phyloP scores from a whole-genome alignment of 2,113 vertebrate species.

The Xyliphius kryptos region DNA sequence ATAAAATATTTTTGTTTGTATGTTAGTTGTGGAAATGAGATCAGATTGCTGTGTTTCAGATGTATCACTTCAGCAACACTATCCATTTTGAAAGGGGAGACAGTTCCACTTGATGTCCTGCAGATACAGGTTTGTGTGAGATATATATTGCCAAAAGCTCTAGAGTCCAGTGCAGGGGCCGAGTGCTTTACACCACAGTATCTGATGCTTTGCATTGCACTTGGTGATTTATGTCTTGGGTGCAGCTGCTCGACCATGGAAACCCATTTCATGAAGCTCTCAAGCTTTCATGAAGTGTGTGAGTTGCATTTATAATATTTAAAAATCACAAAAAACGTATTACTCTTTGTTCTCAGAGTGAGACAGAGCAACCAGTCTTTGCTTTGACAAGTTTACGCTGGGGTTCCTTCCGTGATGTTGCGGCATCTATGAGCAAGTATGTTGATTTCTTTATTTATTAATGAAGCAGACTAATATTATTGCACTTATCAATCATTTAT shows the following conservation, averaged over 20 bases:
- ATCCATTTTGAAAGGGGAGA: constrained; percentile 89
- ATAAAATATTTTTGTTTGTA: not conserved
- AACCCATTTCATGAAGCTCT: too few species aligned
- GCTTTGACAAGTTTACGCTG: constrained; percentile 85
- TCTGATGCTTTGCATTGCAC: too few species aligned
- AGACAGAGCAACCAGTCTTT: constrained; percentile 89
- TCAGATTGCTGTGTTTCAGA: constrained; percentile 52
- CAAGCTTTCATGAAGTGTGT: too few species aligned
- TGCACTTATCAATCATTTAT: not conserved
- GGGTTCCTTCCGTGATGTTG: constrained; percentile 89
- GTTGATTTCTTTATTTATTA: constrained; percentile 12
- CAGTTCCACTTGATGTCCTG: constrained; percentile 84
- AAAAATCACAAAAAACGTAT: not conserved
- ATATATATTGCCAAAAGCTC: too few species aligned
- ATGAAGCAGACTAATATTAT: not conserved
- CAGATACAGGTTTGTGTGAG: constrained; percentile 81
- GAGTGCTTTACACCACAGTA: too few species aligned
- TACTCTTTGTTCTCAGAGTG: constrained; percentile 64
- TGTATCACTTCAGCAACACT: constrained; percentile 82
- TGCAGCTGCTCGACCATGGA: too few species aligned
- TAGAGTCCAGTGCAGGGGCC: too few species aligned
- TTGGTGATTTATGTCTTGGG: too few species aligned
- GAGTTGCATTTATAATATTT: not conserved
- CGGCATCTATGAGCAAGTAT: constrained; percentile 85
- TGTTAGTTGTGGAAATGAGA: not conserved